Evolutionary conservation across 2,797 vertebrate species (phyloP).

Genomic region (Sebastes elongatus): DNA sequence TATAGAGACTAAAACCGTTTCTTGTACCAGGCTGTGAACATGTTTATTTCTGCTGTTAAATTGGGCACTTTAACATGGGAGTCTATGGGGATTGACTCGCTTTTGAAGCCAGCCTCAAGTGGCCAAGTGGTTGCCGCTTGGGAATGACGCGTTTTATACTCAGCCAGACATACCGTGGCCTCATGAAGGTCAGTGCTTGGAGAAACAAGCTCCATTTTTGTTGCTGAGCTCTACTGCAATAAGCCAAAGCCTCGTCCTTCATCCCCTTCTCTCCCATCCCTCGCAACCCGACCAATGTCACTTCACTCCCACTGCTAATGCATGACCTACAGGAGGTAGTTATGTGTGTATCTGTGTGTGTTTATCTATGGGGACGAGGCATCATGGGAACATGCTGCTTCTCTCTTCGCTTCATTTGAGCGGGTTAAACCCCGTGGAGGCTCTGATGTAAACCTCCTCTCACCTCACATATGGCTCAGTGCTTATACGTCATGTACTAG

Average conservation of each 20-base stretch:
- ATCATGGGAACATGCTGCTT: conserved; percentile 17
- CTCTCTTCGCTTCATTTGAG: conserved; percentile 47
- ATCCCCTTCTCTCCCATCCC: not conserved
- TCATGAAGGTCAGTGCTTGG: conserved; percentile 23
- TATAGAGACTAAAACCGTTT: no score
- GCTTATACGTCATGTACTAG: not conserved
- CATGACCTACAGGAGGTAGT: not conserved
- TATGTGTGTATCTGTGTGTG: not conserved
- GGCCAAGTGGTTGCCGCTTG: not conserved
- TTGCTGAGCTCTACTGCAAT: conserved; percentile 2
- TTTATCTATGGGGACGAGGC: conserved; percentile 12
- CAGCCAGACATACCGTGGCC: not conserved
- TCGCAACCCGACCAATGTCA: conserved; percentile 1
- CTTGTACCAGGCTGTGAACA: no score
- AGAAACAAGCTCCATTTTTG: not conserved
- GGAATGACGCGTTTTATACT: not conserved
- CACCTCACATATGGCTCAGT: conserved; percentile 33
- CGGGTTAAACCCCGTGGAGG: not conserved
- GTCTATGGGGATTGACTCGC: not conserved
- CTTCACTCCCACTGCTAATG: not conserved
- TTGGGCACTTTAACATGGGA: no score
- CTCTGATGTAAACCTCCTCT: conserved; percentile 7
- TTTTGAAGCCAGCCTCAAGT: not conserved
- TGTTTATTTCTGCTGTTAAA: no score
- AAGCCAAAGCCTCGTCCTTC: conserved; percentile 6